Evolutionary conservation across 2,113 vertebrate genomes (phyloP), one percentile per base, ranked within the genome.

Genomic region (Petrocephalus zakoni): DNA sequence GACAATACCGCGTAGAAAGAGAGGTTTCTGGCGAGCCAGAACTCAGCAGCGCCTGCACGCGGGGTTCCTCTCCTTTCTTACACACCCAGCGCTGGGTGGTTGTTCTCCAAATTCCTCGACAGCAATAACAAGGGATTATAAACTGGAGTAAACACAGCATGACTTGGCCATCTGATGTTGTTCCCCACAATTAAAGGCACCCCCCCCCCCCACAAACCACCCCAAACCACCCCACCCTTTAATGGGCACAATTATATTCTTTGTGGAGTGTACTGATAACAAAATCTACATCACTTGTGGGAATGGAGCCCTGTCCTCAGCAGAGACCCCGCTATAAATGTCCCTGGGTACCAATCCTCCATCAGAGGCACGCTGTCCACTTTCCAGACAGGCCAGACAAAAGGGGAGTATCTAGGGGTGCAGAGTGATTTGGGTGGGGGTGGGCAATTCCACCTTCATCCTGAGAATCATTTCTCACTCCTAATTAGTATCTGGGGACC

Each of bases 401-500:
- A 42, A 11, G 34, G 47, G 42, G 37, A 4, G 8, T 49, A 51
- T 52, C 17, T 29, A n/a, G 25, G 37, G 82, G 87, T 82, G 29
- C 91, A 84, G 89, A 91, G 90, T 90, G 90, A 91, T 85, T 84
- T 87, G 2, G 86, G 89, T 58, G 78, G 75, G 81, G 6, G 61
- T n/a, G 86, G 81, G 90, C 87, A 92, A 92, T 90, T 90, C 87
- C 89, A 68, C 51, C 89, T 37, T 90, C 89, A 91, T 91, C 87
- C 85, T 5, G 34, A 51, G 21, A 10, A 37, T 75, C 49, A 51
- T 85, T 84, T 84, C 86, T 87, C 88, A 83, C 82, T 86, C 88
- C 87, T 91, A 90, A 93, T 92, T 87, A 88, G 90, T 90, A 64
- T 89, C 92, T 89, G 25, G 92, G 88, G 90, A 90, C 81, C 75